phyloP scores from a whole-genome alignment of 2,113 vertebrate species.

The Camelus bactrianus region DNA sequence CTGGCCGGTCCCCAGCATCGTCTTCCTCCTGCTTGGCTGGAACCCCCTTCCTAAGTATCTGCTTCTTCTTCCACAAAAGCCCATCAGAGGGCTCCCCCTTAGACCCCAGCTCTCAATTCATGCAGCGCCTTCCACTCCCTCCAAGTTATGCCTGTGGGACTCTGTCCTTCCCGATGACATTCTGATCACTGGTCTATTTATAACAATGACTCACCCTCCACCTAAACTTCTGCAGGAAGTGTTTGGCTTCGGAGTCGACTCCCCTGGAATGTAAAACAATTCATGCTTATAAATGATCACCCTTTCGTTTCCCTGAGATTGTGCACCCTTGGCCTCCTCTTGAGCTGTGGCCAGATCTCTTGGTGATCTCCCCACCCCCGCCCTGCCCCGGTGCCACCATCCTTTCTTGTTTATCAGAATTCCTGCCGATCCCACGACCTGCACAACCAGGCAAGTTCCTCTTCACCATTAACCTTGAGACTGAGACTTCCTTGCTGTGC shows the following conservation, averaged over 20 bases:
- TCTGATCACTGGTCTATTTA: slow-evolving; percentile 69
- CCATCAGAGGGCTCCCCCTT: neutral
- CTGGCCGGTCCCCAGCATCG: neutral
- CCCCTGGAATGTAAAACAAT: slow-evolving; percentile 71
- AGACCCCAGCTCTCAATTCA: slow-evolving; percentile 64
- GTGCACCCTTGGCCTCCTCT: slow-evolving; percentile 63
- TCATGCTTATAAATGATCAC: slow-evolving; percentile 62
- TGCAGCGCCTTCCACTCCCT: slow-evolving; percentile 17
- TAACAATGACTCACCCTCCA: slow-evolving; percentile 81
- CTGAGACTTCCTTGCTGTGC: slow-evolving; percentile 28
- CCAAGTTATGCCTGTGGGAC: slow-evolving; percentile 66
- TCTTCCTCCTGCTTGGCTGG: neutral
- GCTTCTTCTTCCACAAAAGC: neutral
- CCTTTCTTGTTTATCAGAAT: slow-evolving; percentile 66
- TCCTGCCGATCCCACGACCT: slow-evolving; percentile 34
- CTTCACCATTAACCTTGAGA: slow-evolving; percentile 45
- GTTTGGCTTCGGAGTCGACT: slow-evolving; percentile 63
- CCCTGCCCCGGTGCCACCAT: neutral
- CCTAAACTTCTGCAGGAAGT: slow-evolving; percentile 79
- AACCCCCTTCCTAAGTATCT: neutral
- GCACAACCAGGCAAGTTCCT: neutral
- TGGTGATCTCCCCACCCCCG: neutral
- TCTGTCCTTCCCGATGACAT: slow-evolving; percentile 66
- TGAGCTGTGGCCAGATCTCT: slow-evolving; percentile 60
- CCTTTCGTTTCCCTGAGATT: slow-evolving; percentile 65